phyloP scores from a whole-genome alignment of 2,113 vertebrate species.

The Indri indri region DNA sequence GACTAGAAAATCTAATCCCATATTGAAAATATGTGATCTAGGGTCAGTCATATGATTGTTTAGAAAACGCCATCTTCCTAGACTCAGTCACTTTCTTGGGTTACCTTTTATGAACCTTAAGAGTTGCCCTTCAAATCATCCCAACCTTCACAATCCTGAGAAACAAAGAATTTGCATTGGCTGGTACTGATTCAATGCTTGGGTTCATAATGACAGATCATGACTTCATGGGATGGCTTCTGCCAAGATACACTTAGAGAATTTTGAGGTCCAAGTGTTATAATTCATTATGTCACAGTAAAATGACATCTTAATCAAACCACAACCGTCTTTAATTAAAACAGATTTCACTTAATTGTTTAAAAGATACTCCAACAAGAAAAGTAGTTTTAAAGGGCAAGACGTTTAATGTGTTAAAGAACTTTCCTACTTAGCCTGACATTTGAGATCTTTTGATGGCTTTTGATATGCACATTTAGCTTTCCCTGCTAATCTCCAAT shows the following conservation, averaged over 20 bases:
- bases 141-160: not conserved
- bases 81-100: not conserved
- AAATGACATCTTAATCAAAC: not conserved
- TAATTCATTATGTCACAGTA: not conserved
- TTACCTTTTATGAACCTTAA: not conserved
- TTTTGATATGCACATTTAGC: not conserved
- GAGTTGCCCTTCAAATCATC: not conserved
- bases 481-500: not conserved
- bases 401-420: not conserved
- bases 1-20: not conserved
- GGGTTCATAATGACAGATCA: not conserved
- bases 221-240: not conserved
- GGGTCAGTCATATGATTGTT: not conserved
- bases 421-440: not conserved
- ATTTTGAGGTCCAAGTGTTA: slow-evolving; percentile 45
- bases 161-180: not conserved
- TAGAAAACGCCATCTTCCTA: not conserved
- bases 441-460: not conserved
- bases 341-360: not conserved
- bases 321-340: slow-evolving; percentile 25
- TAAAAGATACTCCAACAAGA: slow-evolving; percentile 1
- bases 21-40: not conserved
- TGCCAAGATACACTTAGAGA: slow-evolving; percentile 33
- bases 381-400: slow-evolving; percentile 33
- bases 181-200: not conserved